Conservation (phyloP, 2,888 invertebrate species). For the Parnassius orleans region DNA sequence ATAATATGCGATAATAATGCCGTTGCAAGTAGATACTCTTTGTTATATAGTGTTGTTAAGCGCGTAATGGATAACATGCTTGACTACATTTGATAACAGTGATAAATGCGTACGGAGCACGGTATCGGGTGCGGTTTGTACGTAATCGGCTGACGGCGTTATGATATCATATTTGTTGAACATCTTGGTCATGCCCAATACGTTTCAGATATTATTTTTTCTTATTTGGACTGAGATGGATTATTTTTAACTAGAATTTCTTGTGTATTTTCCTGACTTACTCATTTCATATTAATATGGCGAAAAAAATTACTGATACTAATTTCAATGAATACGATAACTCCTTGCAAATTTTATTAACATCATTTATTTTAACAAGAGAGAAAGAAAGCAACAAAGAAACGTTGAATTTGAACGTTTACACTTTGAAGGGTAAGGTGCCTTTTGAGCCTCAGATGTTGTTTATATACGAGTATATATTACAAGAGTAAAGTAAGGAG, state of each 20-base stretch:
- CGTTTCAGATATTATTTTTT: slow-evolving; percentile 44
- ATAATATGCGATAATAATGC: slow-evolving; percentile 5
- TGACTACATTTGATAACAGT: not conserved
- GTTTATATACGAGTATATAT: too few relatives aligned
- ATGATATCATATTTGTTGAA: slow-evolving; percentile 70
- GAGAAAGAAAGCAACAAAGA: too few relatives aligned
- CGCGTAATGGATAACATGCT: slow-evolving; percentile 41
- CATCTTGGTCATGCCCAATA: slow-evolving; percentile 58
- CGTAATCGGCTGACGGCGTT: slow-evolving; percentile 65
- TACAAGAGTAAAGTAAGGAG: too few relatives aligned
- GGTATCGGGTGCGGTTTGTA: slow-evolving; percentile 63
- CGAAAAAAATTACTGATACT: too few relatives aligned
- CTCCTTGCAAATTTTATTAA: too few relatives aligned
- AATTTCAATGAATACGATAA: too few relatives aligned
- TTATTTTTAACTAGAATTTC: not conserved
- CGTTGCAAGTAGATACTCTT: not conserved
- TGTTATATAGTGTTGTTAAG: slow-evolving; percentile 10
- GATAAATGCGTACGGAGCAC: slow-evolving; percentile 33
- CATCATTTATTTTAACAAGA: too few relatives aligned
- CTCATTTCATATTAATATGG: not conserved
- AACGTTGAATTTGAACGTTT: too few relatives aligned
- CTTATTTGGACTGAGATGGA: slow-evolving; percentile 38
- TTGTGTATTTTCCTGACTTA: not conserved
- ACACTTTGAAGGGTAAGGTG: too few relatives aligned
- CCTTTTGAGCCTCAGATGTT: too few relatives aligned